Percentiles rank a stretch among this genome's conserved stretches.
Conservation (phyloP, 2,888 invertebrate genomes). For the Andricus quercusramuli region DNA sequence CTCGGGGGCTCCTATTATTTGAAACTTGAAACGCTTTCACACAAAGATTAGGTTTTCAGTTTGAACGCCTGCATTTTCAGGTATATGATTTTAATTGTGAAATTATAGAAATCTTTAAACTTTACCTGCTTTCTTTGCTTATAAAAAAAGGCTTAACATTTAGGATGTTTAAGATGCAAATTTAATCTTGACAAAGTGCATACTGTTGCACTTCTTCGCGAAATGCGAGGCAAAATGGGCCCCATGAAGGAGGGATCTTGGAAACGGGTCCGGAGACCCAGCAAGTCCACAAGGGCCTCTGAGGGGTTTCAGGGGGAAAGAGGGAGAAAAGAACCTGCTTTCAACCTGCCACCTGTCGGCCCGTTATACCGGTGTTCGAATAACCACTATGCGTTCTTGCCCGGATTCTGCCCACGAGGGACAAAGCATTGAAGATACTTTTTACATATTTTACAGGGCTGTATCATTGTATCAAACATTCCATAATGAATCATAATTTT, state of each 20-base stretch:
- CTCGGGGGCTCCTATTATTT: too few species aligned
- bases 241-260: slow-evolving; percentile 59
- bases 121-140: too few species aligned
- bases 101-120: too few species aligned
- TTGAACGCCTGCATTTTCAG: too few species aligned
- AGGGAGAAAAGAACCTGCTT: slow-evolving; percentile 70
- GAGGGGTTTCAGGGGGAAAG: slow-evolving; percentile 45
- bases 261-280: slow-evolving; percentile 64
- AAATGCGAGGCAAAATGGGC: slow-evolving; percentile 53
- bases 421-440: slow-evolving; percentile 9
- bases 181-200: background rate
- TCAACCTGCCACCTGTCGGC: slow-evolving; percentile 73
- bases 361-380: slow-evolving; percentile 69
- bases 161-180: background rate
- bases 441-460: slow-evolving; percentile 18
- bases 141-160: too few species aligned
- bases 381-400: slow-evolving; percentile 62
- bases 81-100: too few species aligned
- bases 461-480: slow-evolving; percentile 3
- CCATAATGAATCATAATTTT: background rate
- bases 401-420: slow-evolving; percentile 50
- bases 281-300: slow-evolving; percentile 38
- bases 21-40: too few species aligned
- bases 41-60: too few species aligned
- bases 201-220: slow-evolving; percentile 60